Evolutionary conservation across 2,797 vertebrate species (phyloP).

Genomic region (Tinamus major): DNA sequence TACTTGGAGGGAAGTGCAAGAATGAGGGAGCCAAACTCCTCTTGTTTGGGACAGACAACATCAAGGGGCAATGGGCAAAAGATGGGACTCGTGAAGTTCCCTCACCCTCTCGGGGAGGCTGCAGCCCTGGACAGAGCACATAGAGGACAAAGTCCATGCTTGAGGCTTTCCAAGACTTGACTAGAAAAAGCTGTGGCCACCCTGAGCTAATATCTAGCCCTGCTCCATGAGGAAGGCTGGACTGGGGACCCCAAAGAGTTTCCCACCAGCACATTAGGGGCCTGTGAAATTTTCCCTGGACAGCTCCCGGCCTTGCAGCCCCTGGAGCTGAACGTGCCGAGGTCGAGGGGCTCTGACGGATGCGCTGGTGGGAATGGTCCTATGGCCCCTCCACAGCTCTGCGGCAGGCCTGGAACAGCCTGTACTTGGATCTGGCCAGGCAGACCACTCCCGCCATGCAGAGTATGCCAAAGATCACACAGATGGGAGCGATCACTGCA

Average conservation of each 20-base stretch:
- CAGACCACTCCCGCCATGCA: accelerated
- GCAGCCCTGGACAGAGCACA: not conserved
- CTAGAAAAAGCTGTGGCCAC: not conserved
- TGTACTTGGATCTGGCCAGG: not conserved
- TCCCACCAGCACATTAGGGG: not conserved
- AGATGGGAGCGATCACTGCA: not conserved
- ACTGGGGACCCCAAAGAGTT: not conserved
- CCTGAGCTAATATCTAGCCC: not conserved
- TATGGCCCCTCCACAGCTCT: not conserved
- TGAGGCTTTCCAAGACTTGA: not conserved
- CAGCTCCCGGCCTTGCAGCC: not conserved
- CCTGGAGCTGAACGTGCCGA: no score
- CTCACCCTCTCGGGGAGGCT: no score
- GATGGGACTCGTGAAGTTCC: no score
- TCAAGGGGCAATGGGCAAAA: accelerated
- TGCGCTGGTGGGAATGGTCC: accelerated
- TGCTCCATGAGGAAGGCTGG: not conserved
- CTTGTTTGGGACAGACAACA: not conserved
- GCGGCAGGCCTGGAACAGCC: not conserved
- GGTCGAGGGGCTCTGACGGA: not conserved
- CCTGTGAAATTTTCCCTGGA: not conserved
- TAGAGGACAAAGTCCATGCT: not conserved
- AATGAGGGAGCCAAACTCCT: accelerated
- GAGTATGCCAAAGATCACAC: not conserved
- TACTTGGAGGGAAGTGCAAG: not conserved